Percentiles rank a stretch among this genome's conserved stretches.
Conservation (phyloP, 2,113 vertebrate genomes). For the Pituophis catenifer region DNA sequence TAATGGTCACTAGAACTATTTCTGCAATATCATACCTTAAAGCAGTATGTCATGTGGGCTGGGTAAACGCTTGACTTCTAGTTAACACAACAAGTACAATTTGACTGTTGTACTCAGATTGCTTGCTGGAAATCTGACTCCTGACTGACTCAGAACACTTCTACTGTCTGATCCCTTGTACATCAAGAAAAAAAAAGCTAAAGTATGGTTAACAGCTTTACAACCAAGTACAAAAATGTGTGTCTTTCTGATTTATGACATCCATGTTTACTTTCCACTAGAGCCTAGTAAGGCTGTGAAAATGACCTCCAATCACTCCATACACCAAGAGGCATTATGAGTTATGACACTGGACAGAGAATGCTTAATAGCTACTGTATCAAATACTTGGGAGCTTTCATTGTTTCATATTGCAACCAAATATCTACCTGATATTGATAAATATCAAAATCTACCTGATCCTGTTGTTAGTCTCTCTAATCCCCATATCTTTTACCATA, state of each 20-base stretch:
- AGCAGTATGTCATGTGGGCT: background rate
- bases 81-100: background rate
- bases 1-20: background rate
- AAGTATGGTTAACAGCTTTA: background rate
- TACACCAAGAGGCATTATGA: background rate
- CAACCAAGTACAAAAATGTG: background rate
- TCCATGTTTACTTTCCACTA: background rate
- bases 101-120: background rate
- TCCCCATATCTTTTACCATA: no score
- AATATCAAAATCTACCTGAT: no score
- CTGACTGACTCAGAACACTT: background rate
- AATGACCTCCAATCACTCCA: background rate
- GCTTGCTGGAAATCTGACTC: background rate
- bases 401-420: background rate
- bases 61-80: background rate
- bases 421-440: no score
- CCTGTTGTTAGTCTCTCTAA: no score
- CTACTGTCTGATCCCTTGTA: background rate
- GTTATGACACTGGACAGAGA: background rate
- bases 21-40: background rate
- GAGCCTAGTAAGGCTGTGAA: background rate
- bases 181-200: background rate
- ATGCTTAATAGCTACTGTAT: background rate
- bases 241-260: background rate
- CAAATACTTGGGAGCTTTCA: background rate